Evolutionary conservation across 2,888 invertebrate species (phyloP), one percentile per base, ranked within the genome.

Genomic region (Caenorhabditis angaria): DNA sequence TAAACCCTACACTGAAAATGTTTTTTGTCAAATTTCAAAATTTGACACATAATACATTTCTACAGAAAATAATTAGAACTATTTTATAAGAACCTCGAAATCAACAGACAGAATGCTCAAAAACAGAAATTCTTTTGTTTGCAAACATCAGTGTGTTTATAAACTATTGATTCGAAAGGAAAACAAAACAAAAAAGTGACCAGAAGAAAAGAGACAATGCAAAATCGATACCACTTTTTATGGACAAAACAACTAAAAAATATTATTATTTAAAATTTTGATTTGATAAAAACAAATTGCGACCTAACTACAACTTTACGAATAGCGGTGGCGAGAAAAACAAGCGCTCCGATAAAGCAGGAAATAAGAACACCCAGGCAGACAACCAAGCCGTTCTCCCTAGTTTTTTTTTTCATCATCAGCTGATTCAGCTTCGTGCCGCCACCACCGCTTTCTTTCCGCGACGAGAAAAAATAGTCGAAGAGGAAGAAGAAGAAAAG

Each of bases 371-470:
- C 41, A 41, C 41, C 41, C 41, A 41, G 41, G 18, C 8, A n/a
- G n/a, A n/a, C n/a, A n/a, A n/a, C n/a, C n/a, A 41, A 41, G 41
- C 41, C 10, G 41, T 41, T 18, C 41, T 14, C 41, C n/a, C n/a
- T n/a, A n/a, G n/a, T n/a, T n/a, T n/a, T n/a, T 41, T 41, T 32
- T 12, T 41, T 18, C 41, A 51, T 51, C 25, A 51, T 51, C 25
- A 51, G 51, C 22, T 51, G 51, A 51, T 51, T 51, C 51, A 51
- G 24, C 51, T 25, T 24, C 51, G 25, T 24, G 25, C 51, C 24
- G 41, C 41, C 18, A 10, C 22, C 51, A 51, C 22, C 22, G 25
- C 51, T 20, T 22, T 4, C 22, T n/a, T 48, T 48, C 18, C 18
- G 48, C 51, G 14, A 35, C 35, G 25, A 51, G 25, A 51, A 51